Percentiles rank a stretch among this genome's conserved stretches.
Conservation (phyloP, 2,888 invertebrate genomes). For the Cheilosia soror region DNA sequence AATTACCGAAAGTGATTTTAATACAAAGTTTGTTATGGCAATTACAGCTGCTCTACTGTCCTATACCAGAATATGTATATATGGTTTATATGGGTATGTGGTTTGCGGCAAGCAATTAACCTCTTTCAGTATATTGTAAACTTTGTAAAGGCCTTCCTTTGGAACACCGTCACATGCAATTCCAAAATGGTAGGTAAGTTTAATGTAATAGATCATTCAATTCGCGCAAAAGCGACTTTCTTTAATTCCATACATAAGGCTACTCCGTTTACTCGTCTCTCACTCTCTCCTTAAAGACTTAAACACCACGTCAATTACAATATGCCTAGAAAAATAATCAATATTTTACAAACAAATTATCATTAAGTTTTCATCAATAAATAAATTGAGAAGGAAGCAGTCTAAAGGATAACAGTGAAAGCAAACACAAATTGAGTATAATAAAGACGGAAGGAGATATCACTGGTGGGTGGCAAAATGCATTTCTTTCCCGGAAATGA, state of each 20-base stretch:
- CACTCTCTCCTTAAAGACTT: no score
- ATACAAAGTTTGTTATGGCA: neutral
- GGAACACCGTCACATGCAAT: no score
- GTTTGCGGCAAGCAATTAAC: neutral
- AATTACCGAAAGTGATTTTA: neutral
- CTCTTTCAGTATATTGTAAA: neutral
- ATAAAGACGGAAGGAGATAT: constrained; percentile 16
- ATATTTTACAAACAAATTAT: neutral
- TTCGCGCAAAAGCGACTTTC: no score
- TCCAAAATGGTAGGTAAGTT: no score
- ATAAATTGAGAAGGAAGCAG: neutral
- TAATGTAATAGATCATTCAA: no score
- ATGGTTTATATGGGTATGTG: neutral
- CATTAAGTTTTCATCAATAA: neutral
- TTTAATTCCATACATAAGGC: no score
- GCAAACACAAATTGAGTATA: constrained; percentile 20
- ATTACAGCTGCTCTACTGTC: neutral
- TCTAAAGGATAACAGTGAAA: neutral
- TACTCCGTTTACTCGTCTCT: no score
- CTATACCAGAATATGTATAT: neutral
- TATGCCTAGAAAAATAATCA: no score
- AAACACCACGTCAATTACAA: no score
- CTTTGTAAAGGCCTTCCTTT: no score
- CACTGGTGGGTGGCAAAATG: constrained; percentile 29
- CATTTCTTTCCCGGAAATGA: constrained; percentile 52